phyloP scores from a whole-genome alignment of 2,797 vertebrate species.

The Clarias fuscus region DNA sequence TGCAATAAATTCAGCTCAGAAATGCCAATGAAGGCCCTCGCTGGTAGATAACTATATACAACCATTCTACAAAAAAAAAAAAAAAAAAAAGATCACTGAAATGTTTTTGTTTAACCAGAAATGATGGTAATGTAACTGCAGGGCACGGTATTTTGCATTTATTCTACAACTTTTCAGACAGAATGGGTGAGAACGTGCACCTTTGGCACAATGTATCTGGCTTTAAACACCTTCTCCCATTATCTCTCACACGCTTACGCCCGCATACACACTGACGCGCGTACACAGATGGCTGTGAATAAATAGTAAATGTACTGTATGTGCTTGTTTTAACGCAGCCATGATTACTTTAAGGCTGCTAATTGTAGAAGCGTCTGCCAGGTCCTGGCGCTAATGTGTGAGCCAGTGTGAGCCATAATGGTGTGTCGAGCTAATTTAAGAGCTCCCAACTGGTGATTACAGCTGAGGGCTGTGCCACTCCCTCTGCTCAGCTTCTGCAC shows the following conservation, averaged over 20 bases:
- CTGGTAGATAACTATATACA: too few relatives aligned
- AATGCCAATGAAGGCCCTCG: not conserved
- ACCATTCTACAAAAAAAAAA: too few relatives aligned
- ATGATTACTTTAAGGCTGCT: constrained; percentile 62
- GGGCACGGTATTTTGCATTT: not conserved
- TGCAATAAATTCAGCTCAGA: not conserved
- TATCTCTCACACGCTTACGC: not conserved
- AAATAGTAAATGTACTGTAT: constrained; percentile 8
- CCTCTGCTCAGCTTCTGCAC: constrained; percentile 75
- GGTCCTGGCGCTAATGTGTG: constrained; percentile 71
- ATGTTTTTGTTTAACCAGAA: not conserved
- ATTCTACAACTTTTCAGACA: not conserved
- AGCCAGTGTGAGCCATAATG: constrained; percentile 65
- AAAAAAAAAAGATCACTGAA: not conserved
- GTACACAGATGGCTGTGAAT: constrained; percentile 22
- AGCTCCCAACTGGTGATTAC: constrained; percentile 79
- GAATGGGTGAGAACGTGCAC: not conserved
- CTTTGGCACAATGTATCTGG: not conserved
- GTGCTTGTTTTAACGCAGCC: constrained; percentile 40
- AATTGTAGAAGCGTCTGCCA: constrained; percentile 69
- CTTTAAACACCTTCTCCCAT: not conserved
- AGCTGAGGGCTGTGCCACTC: constrained; percentile 74
- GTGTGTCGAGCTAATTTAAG: constrained; percentile 79
- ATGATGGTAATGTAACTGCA: not conserved
- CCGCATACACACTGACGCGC: not conserved